phyloP scores from a whole-genome alignment of 2,113 vertebrate species.

The Thamnaconus septentrionalis region DNA sequence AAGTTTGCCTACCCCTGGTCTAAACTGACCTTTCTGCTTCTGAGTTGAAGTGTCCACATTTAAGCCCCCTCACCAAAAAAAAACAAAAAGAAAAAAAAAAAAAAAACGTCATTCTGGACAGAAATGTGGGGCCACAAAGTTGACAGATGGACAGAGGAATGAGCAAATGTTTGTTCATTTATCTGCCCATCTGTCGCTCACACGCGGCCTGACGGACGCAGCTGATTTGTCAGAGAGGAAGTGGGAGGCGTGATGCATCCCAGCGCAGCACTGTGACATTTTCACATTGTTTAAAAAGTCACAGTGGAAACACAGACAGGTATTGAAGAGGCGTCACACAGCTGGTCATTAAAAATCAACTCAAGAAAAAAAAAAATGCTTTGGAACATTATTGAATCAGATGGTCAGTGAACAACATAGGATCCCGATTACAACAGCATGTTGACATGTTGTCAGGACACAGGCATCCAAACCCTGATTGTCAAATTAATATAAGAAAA shows the following conservation, averaged over 20 bases:
- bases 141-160: conserved; percentile 53
- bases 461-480: too few relatives aligned
- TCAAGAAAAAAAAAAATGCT: not conserved
- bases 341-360: not conserved
- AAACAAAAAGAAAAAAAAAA: conserved; percentile 6
- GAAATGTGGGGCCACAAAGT: conserved; percentile 9
- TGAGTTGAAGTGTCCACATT: conserved; percentile 17
- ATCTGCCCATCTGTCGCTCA: conserved; percentile 58
- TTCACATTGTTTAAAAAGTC: not conserved
- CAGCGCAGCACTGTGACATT: conserved; percentile 14
- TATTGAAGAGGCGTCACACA: conserved; percentile 5
- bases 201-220: conserved; percentile 2
- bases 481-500: too few relatives aligned
- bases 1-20: too few relatives aligned
- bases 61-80: conserved; percentile 27
- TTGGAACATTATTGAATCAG: too few relatives aligned
- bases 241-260: conserved; percentile 41
- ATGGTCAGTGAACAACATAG: too few relatives aligned
- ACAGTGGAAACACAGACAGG: not conserved
- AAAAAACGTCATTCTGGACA: conserved; percentile 4
- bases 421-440: too few relatives aligned
- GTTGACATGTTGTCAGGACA: too few relatives aligned
- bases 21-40: not conserved
- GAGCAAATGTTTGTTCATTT: conserved; percentile 56
- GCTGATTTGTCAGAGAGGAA: conserved; percentile 15